These are phyloP conservation scores for Brienomyrus longianalis DNA, from an alignment of 2,113 vertebrate genomes.

Conservation along the genomic window DNA sequence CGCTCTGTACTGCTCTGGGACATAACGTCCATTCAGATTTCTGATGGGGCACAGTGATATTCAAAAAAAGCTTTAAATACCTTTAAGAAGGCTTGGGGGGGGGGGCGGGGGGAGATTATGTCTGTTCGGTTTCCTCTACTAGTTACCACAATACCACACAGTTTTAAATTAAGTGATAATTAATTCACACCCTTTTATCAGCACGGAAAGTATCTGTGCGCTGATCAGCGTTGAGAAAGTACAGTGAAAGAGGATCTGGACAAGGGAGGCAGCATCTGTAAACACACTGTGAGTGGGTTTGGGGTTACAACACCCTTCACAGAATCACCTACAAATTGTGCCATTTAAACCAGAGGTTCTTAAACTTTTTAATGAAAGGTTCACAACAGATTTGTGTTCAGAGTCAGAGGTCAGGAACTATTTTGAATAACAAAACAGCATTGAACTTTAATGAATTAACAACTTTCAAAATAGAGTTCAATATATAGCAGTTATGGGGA, in stretches of 20 bases:
- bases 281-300: neutral
- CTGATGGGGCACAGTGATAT: no score
- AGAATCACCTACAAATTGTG: neutral
- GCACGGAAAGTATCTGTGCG: neutral
- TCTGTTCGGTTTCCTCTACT: neutral
- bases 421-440: neutral
- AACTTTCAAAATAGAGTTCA: neutral
- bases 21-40: neutral
- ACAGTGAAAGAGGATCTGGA: neutral
- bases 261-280: neutral
- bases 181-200: neutral
- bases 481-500: neutral
- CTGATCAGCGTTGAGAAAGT: neutral
- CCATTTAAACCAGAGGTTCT: neutral
- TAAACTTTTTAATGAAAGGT: neutral
- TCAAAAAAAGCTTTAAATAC: neutral
- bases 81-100: neutral
- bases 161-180: neutral
- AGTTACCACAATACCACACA: neutral
- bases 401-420: neutral
- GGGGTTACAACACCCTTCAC: neutral
- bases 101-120: neutral
- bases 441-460: neutral
- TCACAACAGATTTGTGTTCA: neutral
- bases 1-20: neutral